Base-by-base conservation (phyloP, 2,888 invertebrate genomes). In the Drosophila nr. medialis region DNA sequence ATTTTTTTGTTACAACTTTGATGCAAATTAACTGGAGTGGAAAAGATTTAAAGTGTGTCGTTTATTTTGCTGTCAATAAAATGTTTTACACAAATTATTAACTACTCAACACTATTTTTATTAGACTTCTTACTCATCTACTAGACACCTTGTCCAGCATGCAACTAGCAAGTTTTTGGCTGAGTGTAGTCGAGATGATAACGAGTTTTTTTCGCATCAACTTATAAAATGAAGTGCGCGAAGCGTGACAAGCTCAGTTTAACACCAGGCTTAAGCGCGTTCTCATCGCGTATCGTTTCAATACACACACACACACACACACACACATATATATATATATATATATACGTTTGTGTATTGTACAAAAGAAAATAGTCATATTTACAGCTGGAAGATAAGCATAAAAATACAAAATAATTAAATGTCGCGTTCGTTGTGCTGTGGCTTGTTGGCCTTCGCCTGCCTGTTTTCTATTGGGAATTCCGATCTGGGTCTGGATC, bases 171-270 rank as follows among this genome's bases (percentile, higher is more conserved):
- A n/a, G 11, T 56, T 45, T 56, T 56, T 42, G 6, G 5, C 21
- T 11, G 21, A n/a, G 56, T 56, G 56, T 56, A 42, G 8, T 13
- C 15, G 10, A 8, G 32, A 42, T 75, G 87, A 86, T 84, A 83
- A 80, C 82, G 62, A 74, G 85, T 84, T 87, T 80, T 55, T 72
- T 83, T 72, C 77, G 64, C 67, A 69, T 67, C 69, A 63, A 72
- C 75, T 75, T 85, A 85, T 85, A 85, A 83, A 89, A 70, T 72
- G 65, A 66, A 69, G 54, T 50, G 64, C 72, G 29, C 55, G 38
- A 50, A 60, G 72, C 67, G 51, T 51, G 58, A 51, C 42, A 60
- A 72, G 69, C 64, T 87, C 75, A 86, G 85, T 85, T 74, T 56
- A 72, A 50, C 40, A 58, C 38, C 56, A 73, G 61, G 75, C 64